Evolutionary conservation across 2,888 invertebrate species (phyloP).

Genomic region (Nezara viridula): DNA sequence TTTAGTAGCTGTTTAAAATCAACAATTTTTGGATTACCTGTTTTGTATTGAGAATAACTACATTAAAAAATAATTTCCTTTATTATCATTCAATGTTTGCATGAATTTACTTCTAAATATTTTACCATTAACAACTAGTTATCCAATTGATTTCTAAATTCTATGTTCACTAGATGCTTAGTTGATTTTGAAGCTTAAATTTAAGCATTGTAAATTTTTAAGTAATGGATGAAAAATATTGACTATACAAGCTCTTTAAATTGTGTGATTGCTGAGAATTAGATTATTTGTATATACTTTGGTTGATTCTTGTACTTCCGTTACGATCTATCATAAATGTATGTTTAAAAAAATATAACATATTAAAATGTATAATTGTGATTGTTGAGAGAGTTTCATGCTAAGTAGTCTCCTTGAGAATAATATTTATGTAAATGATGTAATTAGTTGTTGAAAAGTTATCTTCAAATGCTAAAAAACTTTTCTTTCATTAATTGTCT

Average conservation of each 20-base stretch:
- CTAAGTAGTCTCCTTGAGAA: slow-evolving; percentile 29
- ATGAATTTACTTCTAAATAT: not conserved
- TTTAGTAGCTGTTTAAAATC: not conserved
- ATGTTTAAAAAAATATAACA: not conserved
- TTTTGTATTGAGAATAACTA: not conserved
- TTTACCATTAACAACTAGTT: not conserved
- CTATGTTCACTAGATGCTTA: not conserved
- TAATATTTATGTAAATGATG: not conserved
- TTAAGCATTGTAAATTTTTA: not conserved
- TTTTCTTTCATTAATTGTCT: not conserved
- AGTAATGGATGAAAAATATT: not conserved
- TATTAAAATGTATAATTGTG: not conserved
- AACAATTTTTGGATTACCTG: not conserved
- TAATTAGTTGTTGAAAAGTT: not conserved
- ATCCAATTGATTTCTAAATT: not conserved
- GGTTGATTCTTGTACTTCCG: not conserved
- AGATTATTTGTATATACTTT: not conserved
- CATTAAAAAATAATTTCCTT: not conserved
- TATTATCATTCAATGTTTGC: not conserved
- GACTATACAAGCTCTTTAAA: not conserved
- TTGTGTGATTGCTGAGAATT: not conserved
- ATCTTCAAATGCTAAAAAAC: not conserved
- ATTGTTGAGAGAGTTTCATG: not conserved
- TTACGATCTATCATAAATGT: not conserved
- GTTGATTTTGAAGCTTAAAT: not conserved